Evolutionary conservation across 1,140 invertebrate genomes (phyloP), one percentile per base, ranked within the genome.

Genomic region (Sinella curviseta): DNA sequence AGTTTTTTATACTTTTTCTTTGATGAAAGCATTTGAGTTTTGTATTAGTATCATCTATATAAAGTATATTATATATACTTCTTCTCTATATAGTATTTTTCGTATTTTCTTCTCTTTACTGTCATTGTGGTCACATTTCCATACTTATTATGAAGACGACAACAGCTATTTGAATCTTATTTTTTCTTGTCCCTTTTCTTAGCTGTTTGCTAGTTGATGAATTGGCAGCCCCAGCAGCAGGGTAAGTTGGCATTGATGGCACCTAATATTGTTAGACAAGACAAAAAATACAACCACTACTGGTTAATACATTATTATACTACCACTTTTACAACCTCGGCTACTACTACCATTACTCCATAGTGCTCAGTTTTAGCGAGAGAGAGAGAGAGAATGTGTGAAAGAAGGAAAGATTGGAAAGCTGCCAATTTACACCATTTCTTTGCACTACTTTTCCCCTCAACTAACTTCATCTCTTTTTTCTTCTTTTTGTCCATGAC

Each of bases 141-240:
- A 48, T 48, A 48, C 8, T 48, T 12, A 48, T 12, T 20, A 48
- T 8, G 39, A 48, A 20, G 39, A 48, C 8, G 20, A 48, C 8
- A 48, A 26, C 14, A 60, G 24, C 79, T 31, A 33, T 78, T 26
- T 74, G 35, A 48, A 70, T 31, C 75, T 70, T 34, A 26, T 60
- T 54, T 88, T 90, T 82, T 78, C 77, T 88, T 87, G 86, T 88
- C 88, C 87, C 87, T 88, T n/a, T 88, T 85, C 86, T 88, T 90
- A 94, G 93, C 92, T 93, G 92, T 92, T 91, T 94, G 90, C 92
- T 93, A 90, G 92, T 83, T 82, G 82, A 94, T 90, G 93, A 94
- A 90, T 89, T 93, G 89, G 91, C 92, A 88, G 91, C 91, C 85
- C 78, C 82, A 33, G 81, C 82, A 33, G 81, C 84, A 30, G 92